Conservation (phyloP, 2,797 vertebrate genomes). For the Poecilia gillii region DNA sequence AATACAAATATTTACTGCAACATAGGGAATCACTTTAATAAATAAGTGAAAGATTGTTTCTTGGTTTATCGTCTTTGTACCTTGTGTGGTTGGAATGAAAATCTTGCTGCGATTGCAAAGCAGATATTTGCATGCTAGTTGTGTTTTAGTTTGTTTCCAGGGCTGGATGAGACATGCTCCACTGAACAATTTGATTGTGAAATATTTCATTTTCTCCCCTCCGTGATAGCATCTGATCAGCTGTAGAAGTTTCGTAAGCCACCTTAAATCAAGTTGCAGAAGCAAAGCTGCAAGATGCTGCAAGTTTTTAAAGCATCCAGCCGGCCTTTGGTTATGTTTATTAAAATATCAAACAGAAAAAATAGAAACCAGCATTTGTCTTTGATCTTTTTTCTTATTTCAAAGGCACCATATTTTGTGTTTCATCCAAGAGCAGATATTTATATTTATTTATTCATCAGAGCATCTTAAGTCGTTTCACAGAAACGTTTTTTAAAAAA, state of each 20-base stretch:
- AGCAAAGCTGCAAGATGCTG: constrained; percentile 32
- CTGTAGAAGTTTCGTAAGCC: constrained; percentile 22
- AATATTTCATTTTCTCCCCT: constrained; percentile 26
- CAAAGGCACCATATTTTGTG: not conserved
- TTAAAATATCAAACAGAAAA: constrained; percentile 10
- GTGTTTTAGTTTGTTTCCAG: not conserved
- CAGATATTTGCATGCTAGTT: constrained; percentile 46
- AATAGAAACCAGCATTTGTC: constrained; percentile 1
- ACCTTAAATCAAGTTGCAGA: not conserved
- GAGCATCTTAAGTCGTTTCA: not conserved
- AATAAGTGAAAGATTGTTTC: not conserved
- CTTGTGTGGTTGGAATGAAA: constrained; percentile 20
- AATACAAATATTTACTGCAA: not conserved
- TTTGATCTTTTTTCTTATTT: not conserved
- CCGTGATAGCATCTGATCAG: constrained; percentile 52
- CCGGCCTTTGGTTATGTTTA: constrained; percentile 22
- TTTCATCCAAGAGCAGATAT: not conserved
- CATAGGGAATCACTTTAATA: constrained; percentile 8
- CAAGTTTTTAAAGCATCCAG: constrained; percentile 39
- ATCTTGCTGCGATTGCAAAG: constrained; percentile 11
- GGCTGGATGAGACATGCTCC: constrained; percentile 51
- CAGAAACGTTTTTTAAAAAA: not conserved
- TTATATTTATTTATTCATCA: not conserved
- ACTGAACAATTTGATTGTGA: constrained; percentile 48
- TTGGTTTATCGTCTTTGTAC: not conserved